These are phyloP conservation scores for Aelia acuminata DNA, from an alignment of 2,888 invertebrate species.

Conservation along the genomic window DNA sequence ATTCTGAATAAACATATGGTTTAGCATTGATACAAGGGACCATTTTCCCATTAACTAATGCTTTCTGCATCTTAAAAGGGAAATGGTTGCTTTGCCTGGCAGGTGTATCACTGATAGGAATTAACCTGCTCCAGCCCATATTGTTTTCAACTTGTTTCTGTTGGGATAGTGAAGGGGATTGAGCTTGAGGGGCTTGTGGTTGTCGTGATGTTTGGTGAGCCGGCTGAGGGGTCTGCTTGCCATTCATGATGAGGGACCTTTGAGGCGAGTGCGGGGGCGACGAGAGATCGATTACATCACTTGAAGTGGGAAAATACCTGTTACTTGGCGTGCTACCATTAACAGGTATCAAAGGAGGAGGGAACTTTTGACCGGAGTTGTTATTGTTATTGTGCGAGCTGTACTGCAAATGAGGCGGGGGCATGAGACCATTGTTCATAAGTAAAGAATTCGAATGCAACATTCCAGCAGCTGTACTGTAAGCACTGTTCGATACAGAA, in stretches of 20 bases:
- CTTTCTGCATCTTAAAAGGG: constrained; percentile 86
- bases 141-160: constrained; percentile 55
- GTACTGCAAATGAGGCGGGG: constrained; percentile 64
- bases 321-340: constrained; percentile 68
- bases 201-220: constrained; percentile 71
- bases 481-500: constrained; percentile 69
- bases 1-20: constrained; percentile 85
- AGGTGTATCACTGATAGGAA: constrained; percentile 80
- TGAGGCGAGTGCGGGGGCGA: constrained; percentile 71
- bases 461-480: constrained; percentile 57
- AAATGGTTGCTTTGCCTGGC: constrained; percentile 76
- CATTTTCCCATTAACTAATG: constrained; percentile 84
- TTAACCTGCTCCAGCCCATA: constrained; percentile 74
- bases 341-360: constrained; percentile 74
- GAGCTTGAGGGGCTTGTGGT: constrained; percentile 73
- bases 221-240: constrained; percentile 66
- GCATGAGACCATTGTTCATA: constrained; percentile 62
- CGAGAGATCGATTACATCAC: constrained; percentile 72
- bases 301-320: constrained; percentile 64
- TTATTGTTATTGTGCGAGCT: constrained; percentile 59
- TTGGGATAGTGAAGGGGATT: constrained; percentile 58
- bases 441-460: constrained; percentile 60
- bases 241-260: constrained; percentile 63
- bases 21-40: constrained; percentile 90
- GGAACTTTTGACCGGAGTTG: constrained; percentile 68